Evolutionary conservation across 1,140 invertebrate genomes (phyloP).

Genomic region (Marisa cornuarietis): DNA sequence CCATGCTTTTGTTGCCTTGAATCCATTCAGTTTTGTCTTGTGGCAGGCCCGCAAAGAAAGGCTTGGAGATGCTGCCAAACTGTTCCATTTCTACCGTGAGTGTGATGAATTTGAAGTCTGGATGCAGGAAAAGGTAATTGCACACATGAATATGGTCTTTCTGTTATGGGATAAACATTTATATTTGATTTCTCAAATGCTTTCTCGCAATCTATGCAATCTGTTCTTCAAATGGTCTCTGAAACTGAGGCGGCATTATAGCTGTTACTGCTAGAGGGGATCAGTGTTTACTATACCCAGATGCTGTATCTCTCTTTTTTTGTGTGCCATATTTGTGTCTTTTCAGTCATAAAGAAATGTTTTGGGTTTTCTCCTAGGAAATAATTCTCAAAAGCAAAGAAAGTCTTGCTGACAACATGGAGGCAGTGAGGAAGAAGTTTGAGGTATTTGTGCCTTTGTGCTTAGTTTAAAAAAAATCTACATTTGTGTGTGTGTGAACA

Average conservation of each 20-base stretch:
- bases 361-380: conserved; percentile 68
- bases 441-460: conserved; percentile 71
- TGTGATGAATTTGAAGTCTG: conserved; percentile 98
- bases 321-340: too few relatives aligned
- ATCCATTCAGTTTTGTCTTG: conserved; percentile 8
- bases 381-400: conserved; percentile 87
- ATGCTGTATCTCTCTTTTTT: too few relatives aligned
- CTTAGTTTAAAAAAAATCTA: too few relatives aligned
- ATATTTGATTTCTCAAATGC: neutral
- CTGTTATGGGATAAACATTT: neutral
- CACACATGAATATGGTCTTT: neutral
- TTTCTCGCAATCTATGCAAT: neutral
- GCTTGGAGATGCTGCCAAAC: conserved; percentile 89
- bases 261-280: too few relatives aligned
- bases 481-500: too few relatives aligned
- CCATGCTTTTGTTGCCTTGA: neutral
- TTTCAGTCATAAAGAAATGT: neutral
- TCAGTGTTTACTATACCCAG: too few relatives aligned
- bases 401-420: conserved; percentile 83
- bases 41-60: conserved; percentile 76
- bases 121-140: conserved; percentile 86
- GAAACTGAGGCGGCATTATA: too few relatives aligned
- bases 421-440: conserved; percentile 93
- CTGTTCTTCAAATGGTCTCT: too few relatives aligned
- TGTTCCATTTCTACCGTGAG: conserved; percentile 95